phyloP scores from a whole-genome alignment of 2,797 vertebrate species.

The Mus spretus region DNA sequence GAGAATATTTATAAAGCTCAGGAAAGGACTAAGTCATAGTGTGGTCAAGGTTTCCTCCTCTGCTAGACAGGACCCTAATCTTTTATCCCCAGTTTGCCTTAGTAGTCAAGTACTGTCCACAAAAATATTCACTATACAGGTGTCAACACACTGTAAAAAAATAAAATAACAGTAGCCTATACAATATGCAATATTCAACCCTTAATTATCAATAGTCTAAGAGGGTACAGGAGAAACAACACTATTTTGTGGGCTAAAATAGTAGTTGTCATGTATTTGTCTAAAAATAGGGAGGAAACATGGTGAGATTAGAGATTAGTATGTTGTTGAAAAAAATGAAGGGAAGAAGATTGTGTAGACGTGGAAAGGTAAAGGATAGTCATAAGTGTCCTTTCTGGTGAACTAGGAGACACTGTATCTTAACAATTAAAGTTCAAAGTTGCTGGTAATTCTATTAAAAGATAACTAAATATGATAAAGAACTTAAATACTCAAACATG shows the following conservation, averaged over 20 bases:
- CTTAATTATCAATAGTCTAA: neutral
- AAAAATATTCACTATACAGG: neutral
- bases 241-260: neutral
- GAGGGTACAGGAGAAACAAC: neutral
- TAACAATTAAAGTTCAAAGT: neutral
- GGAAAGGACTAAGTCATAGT: neutral
- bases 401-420: neutral
- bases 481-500: neutral
- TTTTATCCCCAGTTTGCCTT: neutral
- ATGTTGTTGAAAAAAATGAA: neutral
- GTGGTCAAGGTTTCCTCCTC: neutral
- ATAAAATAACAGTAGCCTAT: neutral
- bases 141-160: neutral
- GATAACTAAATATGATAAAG: neutral
- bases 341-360: neutral
- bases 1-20: neutral
- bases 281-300: neutral
- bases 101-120: neutral
- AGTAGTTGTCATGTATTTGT: neutral
- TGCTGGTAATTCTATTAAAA: neutral
- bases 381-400: neutral
- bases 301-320: neutral
- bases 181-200: neutral
- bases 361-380: neutral
- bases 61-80: neutral